Evolutionary conservation across 2,888 invertebrate species (phyloP).

Genomic region (Drosophila lacicola): DNA sequence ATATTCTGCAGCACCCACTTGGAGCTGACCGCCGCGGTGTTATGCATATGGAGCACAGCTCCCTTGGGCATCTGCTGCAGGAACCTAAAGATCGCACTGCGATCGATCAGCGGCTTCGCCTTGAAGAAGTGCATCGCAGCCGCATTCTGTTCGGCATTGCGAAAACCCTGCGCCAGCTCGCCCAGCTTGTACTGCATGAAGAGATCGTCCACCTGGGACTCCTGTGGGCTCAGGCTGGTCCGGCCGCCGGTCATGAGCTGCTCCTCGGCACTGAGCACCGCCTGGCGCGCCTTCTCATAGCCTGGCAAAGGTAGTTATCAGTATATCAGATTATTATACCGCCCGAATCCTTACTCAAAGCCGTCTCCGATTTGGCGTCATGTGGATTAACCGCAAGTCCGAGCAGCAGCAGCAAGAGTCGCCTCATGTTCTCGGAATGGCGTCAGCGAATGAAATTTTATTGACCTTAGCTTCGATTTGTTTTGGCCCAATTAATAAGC

Average conservation of each 20-base stretch:
- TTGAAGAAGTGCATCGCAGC: slow-evolving; percentile 87
- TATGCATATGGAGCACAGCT: slow-evolving; percentile 86
- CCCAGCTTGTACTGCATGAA: slow-evolving; percentile 81
- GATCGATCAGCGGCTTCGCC: slow-evolving; percentile 86
- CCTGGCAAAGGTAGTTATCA: slow-evolving; percentile 42
- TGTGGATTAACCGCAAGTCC: slow-evolving; percentile 10
- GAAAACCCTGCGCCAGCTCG: slow-evolving; percentile 77
- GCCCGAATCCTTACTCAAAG: slow-evolving; percentile 40
- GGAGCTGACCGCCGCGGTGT: slow-evolving; percentile 86
- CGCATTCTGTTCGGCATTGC: slow-evolving; percentile 79
- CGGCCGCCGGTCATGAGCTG: slow-evolving; percentile 80
- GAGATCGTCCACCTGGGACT: slow-evolving; percentile 77
- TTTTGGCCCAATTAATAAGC: slow-evolving; percentile 44
- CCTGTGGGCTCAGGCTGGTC: slow-evolving; percentile 68
- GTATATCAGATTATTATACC: neutral
- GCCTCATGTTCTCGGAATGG: slow-evolving; percentile 33
- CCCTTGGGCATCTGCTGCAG: slow-evolving; percentile 87
- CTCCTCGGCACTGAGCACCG: slow-evolving; percentile 81
- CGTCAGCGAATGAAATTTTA: neutral
- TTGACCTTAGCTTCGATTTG: slow-evolving; percentile 13
- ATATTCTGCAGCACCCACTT: slow-evolving; percentile 86
- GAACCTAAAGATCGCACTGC: slow-evolving; percentile 86
- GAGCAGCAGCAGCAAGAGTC: slow-evolving; percentile 15
- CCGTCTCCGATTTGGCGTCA: slow-evolving; percentile 14
- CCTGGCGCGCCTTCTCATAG: slow-evolving; percentile 80